Percentiles rank a stretch among this genome's conserved stretches.
phyloP scores from a whole-genome alignment of 2,797 vertebrate genomes.

The Pseudochaenichthys georgianus region DNA sequence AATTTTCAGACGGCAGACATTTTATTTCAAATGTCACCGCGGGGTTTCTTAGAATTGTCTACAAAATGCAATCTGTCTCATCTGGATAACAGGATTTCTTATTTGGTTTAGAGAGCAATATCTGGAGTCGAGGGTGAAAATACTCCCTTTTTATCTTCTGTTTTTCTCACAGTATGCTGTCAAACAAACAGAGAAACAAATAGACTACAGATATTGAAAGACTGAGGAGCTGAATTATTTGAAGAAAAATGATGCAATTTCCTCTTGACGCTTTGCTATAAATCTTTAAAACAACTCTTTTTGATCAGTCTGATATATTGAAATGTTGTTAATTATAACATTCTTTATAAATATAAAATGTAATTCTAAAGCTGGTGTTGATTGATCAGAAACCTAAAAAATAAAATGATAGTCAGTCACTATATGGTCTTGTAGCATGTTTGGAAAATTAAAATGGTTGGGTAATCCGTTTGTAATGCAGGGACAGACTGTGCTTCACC shows the following conservation, averaged over 20 bases:
- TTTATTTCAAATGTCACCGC: slow-evolving; percentile 18
- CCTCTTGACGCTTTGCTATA: not conserved
- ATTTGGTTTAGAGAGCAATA: slow-evolving; percentile 12
- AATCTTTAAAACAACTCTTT: not conserved
- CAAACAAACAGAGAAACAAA: slow-evolving; percentile 39
- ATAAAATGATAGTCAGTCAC: not conserved
- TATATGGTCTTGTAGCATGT: not conserved
- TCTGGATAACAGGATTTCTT: slow-evolving; percentile 22
- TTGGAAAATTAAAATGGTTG: slow-evolving; percentile 35
- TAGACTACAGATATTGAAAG: slow-evolving; percentile 19
- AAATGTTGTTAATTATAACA: not conserved
- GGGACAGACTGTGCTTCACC: slow-evolving; percentile 21
- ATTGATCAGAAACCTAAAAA: not conserved
- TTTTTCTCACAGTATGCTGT: slow-evolving; percentile 9
- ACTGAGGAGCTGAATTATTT: not conserved
- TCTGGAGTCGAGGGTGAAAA: slow-evolving; percentile 1
- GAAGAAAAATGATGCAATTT: not conserved
- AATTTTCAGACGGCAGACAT: slow-evolving; percentile 25
- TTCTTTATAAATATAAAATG: no score
- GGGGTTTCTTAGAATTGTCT: slow-evolving; percentile 20
- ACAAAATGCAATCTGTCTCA: slow-evolving; percentile 28
- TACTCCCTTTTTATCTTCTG: slow-evolving; percentile 1
- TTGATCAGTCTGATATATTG: not conserved
- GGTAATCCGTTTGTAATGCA: slow-evolving; percentile 50
- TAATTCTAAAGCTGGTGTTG: not conserved